These are phyloP conservation scores for Phylloscopus collybita DNA, from an alignment of 2,797 vertebrate species.

Conservation along the genomic window DNA sequence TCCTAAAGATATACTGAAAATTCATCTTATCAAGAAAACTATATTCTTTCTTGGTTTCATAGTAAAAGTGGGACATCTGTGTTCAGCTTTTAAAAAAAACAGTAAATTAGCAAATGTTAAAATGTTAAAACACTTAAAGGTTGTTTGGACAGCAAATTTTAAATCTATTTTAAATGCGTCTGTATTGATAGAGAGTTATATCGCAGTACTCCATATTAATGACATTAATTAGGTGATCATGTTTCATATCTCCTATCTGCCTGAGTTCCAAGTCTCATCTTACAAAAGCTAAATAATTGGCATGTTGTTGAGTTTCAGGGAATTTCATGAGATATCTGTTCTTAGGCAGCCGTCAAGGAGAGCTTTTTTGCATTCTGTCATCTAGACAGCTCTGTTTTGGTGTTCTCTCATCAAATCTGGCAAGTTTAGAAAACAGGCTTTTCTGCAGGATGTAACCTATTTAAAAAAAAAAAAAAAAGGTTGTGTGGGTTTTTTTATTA, in stretches of 20 bases:
- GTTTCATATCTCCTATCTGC: not conserved
- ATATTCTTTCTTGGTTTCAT: not conserved
- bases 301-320: not conserved
- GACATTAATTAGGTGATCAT: not conserved
- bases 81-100: not conserved
- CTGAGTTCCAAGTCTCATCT: not conserved
- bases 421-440: not conserved
- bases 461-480: not conserved
- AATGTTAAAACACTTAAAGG: not conserved
- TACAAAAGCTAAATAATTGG: not conserved
- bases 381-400: not conserved
- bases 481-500: fast-evolving
- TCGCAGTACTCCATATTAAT: not conserved
- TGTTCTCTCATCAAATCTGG: not conserved
- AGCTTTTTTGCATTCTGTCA: not conserved
- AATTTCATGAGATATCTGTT: not conserved
- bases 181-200: not conserved
- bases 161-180: not conserved
- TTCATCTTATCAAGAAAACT: not conserved
- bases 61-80: fast-evolving
- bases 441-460: not conserved
- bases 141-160: not conserved
- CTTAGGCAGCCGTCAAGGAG: not conserved
- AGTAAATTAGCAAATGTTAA: not conserved
- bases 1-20: not conserved